Evolutionary conservation across 1,140 invertebrate genomes (phyloP).

Genomic region (Sarcophaga bullata): DNA sequence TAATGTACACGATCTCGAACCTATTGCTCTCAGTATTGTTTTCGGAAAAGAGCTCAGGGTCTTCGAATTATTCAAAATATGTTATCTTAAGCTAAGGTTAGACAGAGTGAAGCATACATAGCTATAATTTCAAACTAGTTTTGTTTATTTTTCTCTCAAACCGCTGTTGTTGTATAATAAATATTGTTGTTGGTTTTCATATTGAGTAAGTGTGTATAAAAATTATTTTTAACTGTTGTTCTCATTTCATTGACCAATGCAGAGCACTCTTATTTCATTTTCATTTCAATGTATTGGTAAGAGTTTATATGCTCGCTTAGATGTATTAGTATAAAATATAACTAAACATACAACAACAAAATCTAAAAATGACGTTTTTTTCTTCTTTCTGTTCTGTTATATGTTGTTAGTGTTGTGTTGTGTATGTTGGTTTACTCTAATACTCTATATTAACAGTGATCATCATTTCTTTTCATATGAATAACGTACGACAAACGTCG

Average conservation of each 20-base stretch:
- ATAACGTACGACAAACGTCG: not conserved
- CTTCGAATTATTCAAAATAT: too few species aligned
- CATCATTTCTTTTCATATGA: constrained; percentile 18
- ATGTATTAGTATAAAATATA: not conserved
- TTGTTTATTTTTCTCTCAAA: not conserved
- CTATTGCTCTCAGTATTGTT: not conserved
- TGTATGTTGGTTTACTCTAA: not conserved
- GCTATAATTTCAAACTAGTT: too few species aligned
- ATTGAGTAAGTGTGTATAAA: not conserved
- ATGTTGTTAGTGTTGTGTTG: not conserved
- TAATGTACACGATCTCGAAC: not conserved
- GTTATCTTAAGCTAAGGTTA: not conserved
- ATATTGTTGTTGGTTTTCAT: constrained; percentile 6
- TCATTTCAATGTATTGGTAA: not conserved
- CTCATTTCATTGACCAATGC: constrained; percentile 64
- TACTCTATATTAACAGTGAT: constrained; percentile 24
- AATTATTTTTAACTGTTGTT: constrained; percentile 48
- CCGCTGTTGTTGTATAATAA: not conserved
- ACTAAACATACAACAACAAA: not conserved
- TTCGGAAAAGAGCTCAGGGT: not conserved
- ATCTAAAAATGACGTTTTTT: constrained; percentile 3
- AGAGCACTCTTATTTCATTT: constrained; percentile 51
- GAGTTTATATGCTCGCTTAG: not conserved
- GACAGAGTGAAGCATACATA: not conserved
- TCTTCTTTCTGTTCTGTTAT: too few species aligned